These are phyloP conservation scores for Genyomyrus donnyi DNA, from an alignment of 2,113 vertebrate species.

Conservation along the genomic window DNA sequence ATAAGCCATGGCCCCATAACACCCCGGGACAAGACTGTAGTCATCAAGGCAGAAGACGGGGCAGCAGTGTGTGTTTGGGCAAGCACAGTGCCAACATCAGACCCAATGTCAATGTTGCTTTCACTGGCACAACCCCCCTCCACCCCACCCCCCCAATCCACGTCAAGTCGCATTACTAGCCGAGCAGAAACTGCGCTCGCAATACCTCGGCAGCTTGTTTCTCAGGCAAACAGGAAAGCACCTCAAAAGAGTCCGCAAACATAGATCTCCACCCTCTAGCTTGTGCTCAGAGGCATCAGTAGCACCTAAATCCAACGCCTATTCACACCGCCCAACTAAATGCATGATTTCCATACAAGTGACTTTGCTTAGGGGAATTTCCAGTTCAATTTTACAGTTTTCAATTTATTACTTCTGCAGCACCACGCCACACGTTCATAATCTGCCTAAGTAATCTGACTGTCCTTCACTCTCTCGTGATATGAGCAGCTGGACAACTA, in stretches of 20 bases:
- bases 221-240: neutral
- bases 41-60: neutral
- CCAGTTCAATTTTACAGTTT: neutral
- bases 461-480: neutral
- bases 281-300: neutral
- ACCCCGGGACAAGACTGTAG: neutral
- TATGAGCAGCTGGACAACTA: neutral
- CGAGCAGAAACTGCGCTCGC: constrained; percentile 16
- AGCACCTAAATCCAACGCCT: neutral
- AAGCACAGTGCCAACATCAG: neutral
- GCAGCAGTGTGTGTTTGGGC: neutral
- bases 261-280: neutral
- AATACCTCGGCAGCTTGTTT: neutral
- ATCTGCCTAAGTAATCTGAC: neutral
- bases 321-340: neutral
- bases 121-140: neutral
- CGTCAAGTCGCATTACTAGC: constrained; percentile 25
- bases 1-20: neutral
- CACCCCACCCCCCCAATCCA: neutral
- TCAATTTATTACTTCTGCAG: neutral
- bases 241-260: neutral
- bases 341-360: neutral
- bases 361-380: neutral
- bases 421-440: neutral
- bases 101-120: neutral